Conservation (phyloP, 2,888 invertebrate species). For the Eurois occulta region DNA sequence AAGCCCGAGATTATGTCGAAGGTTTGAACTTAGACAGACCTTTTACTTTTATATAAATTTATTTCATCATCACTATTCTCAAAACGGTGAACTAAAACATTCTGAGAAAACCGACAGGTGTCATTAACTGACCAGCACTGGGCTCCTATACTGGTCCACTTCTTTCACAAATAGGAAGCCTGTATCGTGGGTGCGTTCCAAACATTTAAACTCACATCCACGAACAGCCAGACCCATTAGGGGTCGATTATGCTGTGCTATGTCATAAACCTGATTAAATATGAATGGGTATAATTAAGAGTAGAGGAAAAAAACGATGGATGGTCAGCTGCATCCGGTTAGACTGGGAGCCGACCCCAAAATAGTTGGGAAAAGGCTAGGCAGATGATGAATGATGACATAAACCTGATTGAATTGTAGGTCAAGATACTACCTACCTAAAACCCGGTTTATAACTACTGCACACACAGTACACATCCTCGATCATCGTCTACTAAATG, state of each 20-base stretch:
- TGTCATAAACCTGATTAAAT: too few species aligned
- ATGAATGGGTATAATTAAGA: too few species aligned
- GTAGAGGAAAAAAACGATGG: too few species aligned
- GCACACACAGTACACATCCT: neutral
- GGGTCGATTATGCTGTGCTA: too few species aligned
- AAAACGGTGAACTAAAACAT: neutral
- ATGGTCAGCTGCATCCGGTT: too few species aligned
- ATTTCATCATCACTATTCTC: neutral
- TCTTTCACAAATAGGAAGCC: neutral
- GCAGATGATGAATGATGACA: too few species aligned
- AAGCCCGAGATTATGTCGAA: neutral
- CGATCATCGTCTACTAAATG: constrained; percentile 42
- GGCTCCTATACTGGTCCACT: neutral
- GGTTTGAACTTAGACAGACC: neutral
- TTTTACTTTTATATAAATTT: neutral
- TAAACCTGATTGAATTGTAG: neutral
- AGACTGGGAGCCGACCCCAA: too few species aligned
- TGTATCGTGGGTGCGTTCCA: neutral
- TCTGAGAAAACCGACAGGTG: neutral
- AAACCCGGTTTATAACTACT: neutral
- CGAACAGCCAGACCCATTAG: neutral
- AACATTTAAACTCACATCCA: neutral
- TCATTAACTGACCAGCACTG: neutral
- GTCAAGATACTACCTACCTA: neutral
- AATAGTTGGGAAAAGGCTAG: too few species aligned